Percentiles rank a stretch among this genome's conserved stretches.
phyloP scores from a whole-genome alignment of 1,140 invertebrate species.

The Homalodisca vitripennis region DNA sequence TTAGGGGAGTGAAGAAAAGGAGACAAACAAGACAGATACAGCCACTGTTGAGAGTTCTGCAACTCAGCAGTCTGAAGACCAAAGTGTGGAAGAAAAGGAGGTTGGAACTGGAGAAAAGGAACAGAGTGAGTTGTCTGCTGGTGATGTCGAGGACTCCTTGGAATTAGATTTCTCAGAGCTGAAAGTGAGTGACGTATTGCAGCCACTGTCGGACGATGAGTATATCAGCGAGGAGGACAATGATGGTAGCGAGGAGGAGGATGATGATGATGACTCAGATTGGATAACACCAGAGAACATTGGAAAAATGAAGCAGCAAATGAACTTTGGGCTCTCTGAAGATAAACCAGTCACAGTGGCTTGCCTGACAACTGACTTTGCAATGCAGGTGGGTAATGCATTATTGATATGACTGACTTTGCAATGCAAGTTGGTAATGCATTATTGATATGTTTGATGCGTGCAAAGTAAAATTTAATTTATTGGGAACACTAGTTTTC shows the following conservation, averaged over 20 bases:
- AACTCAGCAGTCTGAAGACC: background rate
- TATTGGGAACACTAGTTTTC: too few relatives aligned
- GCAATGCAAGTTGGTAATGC: background rate
- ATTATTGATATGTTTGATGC: too few relatives aligned
- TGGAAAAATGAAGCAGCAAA: conserved; percentile 64
- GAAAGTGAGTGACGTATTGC: conserved; percentile 45
- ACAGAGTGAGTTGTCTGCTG: conserved; percentile 38
- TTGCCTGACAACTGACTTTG: conserved; percentile 95
- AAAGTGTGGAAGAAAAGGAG: conserved; percentile 35
- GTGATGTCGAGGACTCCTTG: conserved; percentile 43
- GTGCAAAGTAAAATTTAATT: too few relatives aligned
- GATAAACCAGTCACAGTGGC: conserved; percentile 73
- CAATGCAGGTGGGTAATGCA: conserved; percentile 74
- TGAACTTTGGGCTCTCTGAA: conserved; percentile 60
- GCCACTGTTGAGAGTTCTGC: background rate
- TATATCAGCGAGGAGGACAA: conserved; percentile 36
- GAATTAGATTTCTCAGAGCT: conserved; percentile 48
- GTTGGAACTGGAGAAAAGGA: conserved; percentile 37
- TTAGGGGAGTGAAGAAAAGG: conserved; percentile 25
- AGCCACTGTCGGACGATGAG: conserved; percentile 45
- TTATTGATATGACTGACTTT: too few relatives aligned
- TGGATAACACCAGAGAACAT: conserved; percentile 94
- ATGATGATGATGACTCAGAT: conserved; percentile 64
- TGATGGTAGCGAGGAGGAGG: conserved; percentile 39
- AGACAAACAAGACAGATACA: background rate